Base-by-base conservation (phyloP, 2,888 invertebrate species). In the Pegoplata infirma region DNA sequence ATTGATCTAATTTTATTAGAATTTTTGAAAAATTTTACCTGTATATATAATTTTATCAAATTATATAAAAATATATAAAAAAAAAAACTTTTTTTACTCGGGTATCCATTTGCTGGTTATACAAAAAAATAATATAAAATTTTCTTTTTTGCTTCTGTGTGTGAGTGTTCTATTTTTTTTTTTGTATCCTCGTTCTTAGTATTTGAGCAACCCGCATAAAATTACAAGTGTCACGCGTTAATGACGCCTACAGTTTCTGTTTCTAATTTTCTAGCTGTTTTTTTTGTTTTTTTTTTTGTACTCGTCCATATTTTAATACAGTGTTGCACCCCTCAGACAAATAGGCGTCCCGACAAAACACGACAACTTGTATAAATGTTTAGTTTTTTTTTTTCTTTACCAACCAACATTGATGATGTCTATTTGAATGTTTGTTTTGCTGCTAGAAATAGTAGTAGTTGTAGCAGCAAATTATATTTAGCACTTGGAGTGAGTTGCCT, bases 221-320 rank as follows among this genome's bases (percentile, higher is more conserved):
- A 77, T 72, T 77, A 72, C 49, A 59, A 77, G 58, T 68, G 77
- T 68, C 77, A 72, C 63, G 56, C 67, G 28, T 51, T 56, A 68
- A 67, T 21, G 36, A 69, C 59, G 73, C 78, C 78, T 66, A 36
- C 63, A 56, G n/a, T 56, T 56, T 19, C 44, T 17, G 16, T 28
- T 23, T 23, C 23, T 55, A 10, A 21, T 49, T 16, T n/a, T 5
- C 51, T n/a, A 44, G 12, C n/a, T n/a, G n/a, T 25, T 21, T 23
- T 44, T 58, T 8, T 49, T n/a, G 19, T 7, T 46, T 19, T 17
- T 21, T 63, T 49, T 40, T 3, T 51, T 64, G 51, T 25, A 40
- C 6, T 36, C 36, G 32, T 51, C 16, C 32, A 19, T 55, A 40
- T 47, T n/a, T n/a, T 23, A 64, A 61, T 28, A 49, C 1, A 7